A percentile compares a stretch with the other conserved stretches of the same genome.
These are phyloP conservation scores for Pseudocheirus occidentalis DNA, from an alignment of 2,797 vertebrate genomes.

Conservation along the genomic window DNA sequence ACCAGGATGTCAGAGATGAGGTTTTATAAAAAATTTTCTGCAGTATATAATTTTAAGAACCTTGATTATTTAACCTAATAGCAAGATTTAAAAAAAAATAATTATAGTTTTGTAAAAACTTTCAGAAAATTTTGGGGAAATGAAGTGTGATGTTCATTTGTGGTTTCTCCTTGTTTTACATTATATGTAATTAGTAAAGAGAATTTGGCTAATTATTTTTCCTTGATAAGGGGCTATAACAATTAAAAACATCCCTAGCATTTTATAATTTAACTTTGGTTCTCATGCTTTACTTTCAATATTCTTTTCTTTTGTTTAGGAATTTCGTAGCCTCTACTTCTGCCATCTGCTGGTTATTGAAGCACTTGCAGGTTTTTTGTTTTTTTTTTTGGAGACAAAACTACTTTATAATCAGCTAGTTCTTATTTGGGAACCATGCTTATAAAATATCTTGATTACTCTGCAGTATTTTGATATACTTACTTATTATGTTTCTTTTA, in stretches of 20 bases:
- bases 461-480: conserved; percentile 69
- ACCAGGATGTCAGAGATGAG: background rate
- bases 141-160: conserved; percentile 5
- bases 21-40: background rate
- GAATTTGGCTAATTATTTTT: conserved; percentile 40
- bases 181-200: background rate
- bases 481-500: conserved; percentile 68
- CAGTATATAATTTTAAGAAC: conserved; percentile 32
- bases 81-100: background rate
- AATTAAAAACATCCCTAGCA: background rate
- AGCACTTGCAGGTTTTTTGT: conserved; percentile 72
- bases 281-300: conserved; percentile 33
- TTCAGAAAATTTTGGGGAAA: conserved; percentile 25
- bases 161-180: background rate
- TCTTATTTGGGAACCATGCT: conserved; percentile 69
- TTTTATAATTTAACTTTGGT: conserved; percentile 52
- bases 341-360: conserved; percentile 86
- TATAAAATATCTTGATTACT: conserved; percentile 71
- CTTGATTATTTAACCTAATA: conserved; percentile 1
- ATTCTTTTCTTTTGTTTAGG: conserved; percentile 77
- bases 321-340: conserved; percentile 75
- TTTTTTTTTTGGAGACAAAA: conserved; percentile 75
- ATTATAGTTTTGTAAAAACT: conserved; percentile 41
- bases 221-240: conserved; percentile 16
- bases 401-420: conserved; percentile 77